Base-by-base conservation (phyloP, 2,888 invertebrate genomes). In the Heliconius charithonia region DNA sequence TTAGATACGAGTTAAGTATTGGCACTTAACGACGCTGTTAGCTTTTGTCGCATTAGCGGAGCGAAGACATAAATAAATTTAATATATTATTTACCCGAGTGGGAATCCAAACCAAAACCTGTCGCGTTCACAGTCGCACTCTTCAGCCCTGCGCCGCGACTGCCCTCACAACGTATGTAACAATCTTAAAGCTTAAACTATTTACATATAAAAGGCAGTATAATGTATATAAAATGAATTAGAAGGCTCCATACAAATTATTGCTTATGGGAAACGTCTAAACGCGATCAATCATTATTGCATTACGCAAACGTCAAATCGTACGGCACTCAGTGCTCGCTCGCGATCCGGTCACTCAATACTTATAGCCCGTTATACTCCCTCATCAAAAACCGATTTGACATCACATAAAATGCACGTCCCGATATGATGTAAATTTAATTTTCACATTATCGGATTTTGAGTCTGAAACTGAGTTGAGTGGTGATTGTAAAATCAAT, bases 401-500 rank as follows among this genome's bases (percentile, higher is more conserved):
- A 74, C 73, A 78, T 78, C 77, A 67, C 62, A 78, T 78, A 66
- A 78, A 78, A 78, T 78, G 74, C 77, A 78, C 29, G 67, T 37
- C 59, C 51, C 77, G 56, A 56, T 71, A 62, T 77, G 71, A 77
- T 77, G 76, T 77, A 71, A 65, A 77, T 77, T 63, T 71, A 77
- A 77, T 77, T 71, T 77, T 77, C 76, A 77, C 71, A 77, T 77
- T 77, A 71, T 71, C 70, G 63, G 37, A 62, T 77, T 77, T 77
- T 65, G 62, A 29, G 76, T 65, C 77, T 67, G 77, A n/a, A 73
- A 41, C 74, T 74, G 74, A 74, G 65, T 71, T 74, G 74, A 74
- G 74, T 71, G 66, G 67, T 77, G 73, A 78, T 63, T 78, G 59
- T 73, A 78, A 74, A 78, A 78, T 73, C 74, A 74, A 74, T 74